A percentile compares a stretch with the other conserved stretches of the same genome.
phyloP scores from a whole-genome alignment of 2,888 invertebrate species.

The Dusona sp. region DNA sequence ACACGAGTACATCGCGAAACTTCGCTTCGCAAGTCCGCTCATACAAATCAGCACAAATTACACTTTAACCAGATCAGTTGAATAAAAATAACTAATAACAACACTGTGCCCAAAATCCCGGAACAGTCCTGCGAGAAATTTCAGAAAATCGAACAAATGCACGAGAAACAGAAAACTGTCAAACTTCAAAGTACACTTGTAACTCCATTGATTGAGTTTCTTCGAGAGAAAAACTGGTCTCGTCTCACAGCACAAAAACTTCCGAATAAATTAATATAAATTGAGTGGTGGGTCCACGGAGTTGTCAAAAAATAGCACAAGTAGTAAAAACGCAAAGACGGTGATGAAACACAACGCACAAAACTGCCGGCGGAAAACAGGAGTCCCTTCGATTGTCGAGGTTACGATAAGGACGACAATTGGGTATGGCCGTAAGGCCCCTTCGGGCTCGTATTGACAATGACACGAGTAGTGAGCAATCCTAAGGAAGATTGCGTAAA shows the following conservation, averaged over 20 bases:
- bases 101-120: slow-evolving; percentile 9
- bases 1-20: slow-evolving; percentile 50
- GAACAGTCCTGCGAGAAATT: slow-evolving; percentile 3
- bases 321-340: neutral
- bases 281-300: neutral
- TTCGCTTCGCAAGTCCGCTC: slow-evolving; percentile 23
- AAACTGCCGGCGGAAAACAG: slow-evolving; percentile 38
- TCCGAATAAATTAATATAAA: neutral
- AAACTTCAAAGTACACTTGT: slow-evolving; percentile 34
- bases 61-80: neutral
- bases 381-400: slow-evolving; percentile 2
- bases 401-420: neutral
- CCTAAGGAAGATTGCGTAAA: slow-evolving; percentile 12
- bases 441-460: slow-evolving; percentile 17
- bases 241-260: slow-evolving; percentile 43
- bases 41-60: neutral
- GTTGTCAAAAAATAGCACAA: slow-evolving; percentile 1
- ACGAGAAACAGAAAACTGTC: neutral
- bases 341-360: slow-evolving; percentile 45
- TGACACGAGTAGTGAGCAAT: slow-evolving; percentile 38
- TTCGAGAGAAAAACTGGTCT: neutral
- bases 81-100: slow-evolving; percentile 17
- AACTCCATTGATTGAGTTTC: slow-evolving; percentile 47
- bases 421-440: neutral
- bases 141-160: neutral